Conservation (phyloP, 2,888 invertebrate species). For the Amitus sp. region DNA sequence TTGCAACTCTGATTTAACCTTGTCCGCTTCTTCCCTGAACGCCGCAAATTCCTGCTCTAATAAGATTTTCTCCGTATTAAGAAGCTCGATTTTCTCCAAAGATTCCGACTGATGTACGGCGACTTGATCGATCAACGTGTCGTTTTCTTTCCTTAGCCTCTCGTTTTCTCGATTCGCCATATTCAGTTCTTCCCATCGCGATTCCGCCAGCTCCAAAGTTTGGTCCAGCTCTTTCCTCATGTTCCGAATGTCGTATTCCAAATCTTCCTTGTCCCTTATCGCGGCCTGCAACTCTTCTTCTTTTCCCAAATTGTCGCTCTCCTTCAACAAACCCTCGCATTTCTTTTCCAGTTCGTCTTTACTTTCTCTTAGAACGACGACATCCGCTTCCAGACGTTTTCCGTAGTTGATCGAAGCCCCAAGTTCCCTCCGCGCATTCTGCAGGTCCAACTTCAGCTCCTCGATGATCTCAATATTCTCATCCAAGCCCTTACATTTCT, state of each 20-base stretch:
- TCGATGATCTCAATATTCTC: conserved; percentile 50
- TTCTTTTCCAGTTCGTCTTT: conserved; percentile 65
- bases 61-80: conserved; percentile 56
- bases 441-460: conserved; percentile 52
- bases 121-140: conserved; percentile 53
- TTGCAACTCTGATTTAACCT: conserved; percentile 13
- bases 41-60: conserved; percentile 55
- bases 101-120: conserved; percentile 54
- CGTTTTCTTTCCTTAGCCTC: conserved; percentile 49
- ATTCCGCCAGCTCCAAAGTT: conserved; percentile 53
- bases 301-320: conserved; percentile 43
- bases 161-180: conserved; percentile 48
- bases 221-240: conserved; percentile 69
- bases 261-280: conserved; percentile 69
- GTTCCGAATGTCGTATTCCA: conserved; percentile 71
- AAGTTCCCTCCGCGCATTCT: conserved; percentile 59
- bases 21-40: conserved; percentile 42
- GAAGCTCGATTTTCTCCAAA: conserved; percentile 55
- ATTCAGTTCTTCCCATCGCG: conserved; percentile 34
- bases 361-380: conserved; percentile 62
- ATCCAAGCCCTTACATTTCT: conserved; percentile 48
- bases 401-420: conserved; percentile 59
- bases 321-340: conserved; percentile 48
- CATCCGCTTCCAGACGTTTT: conserved; percentile 64
- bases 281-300: conserved; percentile 43